Evolutionary conservation across 2,113 vertebrate genomes (phyloP), one percentile per base, ranked within the genome.

Genomic region (Poeciliopsis prolifica): DNA sequence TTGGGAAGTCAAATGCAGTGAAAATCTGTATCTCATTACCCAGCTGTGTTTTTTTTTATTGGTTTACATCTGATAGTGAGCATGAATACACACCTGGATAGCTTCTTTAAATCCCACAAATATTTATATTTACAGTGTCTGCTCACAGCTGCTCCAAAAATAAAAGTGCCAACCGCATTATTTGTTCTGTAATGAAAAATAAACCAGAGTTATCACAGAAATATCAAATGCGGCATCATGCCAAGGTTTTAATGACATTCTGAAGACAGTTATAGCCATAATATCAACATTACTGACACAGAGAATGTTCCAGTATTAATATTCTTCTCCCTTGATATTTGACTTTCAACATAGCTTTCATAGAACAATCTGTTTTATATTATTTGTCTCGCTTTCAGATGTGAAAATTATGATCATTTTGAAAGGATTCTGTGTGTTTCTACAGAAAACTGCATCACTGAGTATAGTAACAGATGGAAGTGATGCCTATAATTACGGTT

Each of bases 221-320:
- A 70, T 29, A 75, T 58, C 68, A 71, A 68, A 74, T 42, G 17
- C 65, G 22, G 15, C 19, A 29, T 35, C 48, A 60, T 73, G 48
- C 63, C 31, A 58, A 22, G 9, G n/a, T 54, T 73, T 24, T 79
- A 85, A 85, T 83, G 70, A 70, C 26, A 73, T 86, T 86, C 73
- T 74, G 71, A 78, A 71, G 65, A 62, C n/a, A 37, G 17, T 77
- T 71, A 35, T 26, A 76, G 51, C 40, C 66, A 61, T 31, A 71
- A 80, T 72, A 78, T 80, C 68, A 63, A 78, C 30, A 68, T 54
- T 5, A 9, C 71, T 37, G 71, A 70, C 54, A 33, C 54, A 15
- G 65, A 61, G 48, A 79, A 73, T 30, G 26, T 29, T 58, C 35
- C 73, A 68, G 60, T 65, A 86, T 79, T 77, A 81, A 62, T 74